Base-by-base conservation (phyloP, 2,113 vertebrate species). In the Bos javanicus region DNA sequence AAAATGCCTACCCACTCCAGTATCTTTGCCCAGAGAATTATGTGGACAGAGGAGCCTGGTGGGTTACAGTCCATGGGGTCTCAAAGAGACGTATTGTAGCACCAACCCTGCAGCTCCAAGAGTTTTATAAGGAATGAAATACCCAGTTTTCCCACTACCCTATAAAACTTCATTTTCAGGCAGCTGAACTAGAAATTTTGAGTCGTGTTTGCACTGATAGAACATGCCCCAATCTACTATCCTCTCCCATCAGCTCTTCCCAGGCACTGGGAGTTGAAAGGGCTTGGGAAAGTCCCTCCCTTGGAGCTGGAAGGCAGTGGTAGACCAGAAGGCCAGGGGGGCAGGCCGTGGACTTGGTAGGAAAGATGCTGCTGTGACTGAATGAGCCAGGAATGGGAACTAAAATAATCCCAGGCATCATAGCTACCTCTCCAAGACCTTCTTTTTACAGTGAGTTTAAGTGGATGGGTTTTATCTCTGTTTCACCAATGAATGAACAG, bases 41-140 rank as follows among this genome's bases (percentile, higher is more conserved):
- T 15, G 23, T 26, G 71, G 36, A 76, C 36, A 76, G 71, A 76
- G 23, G 36, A 76, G 36, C 36, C 71, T 76, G 23, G 36, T 76
- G 13, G 71, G 71, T 43, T 76, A 43, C 23, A 43, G 39, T 43
- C 67, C 19, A 39, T 39, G 67, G n/a, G n/a, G n/a, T 71, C 0
- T 0, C 36, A 74, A 39, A 39, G 67, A 54, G 54, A 33, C 28
- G 8, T 9, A 5, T 39, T 86, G 2, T n/a, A 87, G 87, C 39
- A n/a, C 21, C 33, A 26, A 92, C 57, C 83, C 80, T 90, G 36
- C 81, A 88, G 96, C 92, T 81, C 85, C 12, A 43, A 46, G 50
- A 78, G 9, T 43, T 97, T 48, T 71, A 67, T 91, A 39, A 97
- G 92, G 89, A 94, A 78, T 30, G 50, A 56, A 87, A 98, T 14